These are phyloP conservation scores for Caenorhabditis wallacei DNA, from an alignment of 2,888 invertebrate genomes.

Conservation along the genomic window DNA sequence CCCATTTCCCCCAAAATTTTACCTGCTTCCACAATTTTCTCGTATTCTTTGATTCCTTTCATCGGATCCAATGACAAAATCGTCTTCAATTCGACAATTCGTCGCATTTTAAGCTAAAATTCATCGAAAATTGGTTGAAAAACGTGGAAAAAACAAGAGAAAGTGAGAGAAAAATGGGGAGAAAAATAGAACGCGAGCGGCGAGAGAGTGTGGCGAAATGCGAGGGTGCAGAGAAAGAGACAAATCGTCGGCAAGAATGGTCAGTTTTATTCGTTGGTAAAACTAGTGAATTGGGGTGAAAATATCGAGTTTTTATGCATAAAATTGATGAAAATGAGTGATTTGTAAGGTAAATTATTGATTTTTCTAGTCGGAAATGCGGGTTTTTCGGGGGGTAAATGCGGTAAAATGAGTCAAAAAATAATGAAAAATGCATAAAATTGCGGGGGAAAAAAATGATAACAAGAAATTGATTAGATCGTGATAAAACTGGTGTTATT, in stretches of 20 bases:
- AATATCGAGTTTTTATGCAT: neutral
- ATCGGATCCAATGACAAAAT: conserved; percentile 19
- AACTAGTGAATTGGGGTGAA: neutral
- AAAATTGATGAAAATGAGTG: neutral
- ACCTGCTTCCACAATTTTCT: conserved; percentile 18
- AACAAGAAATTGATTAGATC: neutral
- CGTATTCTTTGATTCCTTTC: neutral
- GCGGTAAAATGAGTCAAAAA: neutral
- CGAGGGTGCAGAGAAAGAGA: neutral
- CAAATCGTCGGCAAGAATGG: neutral
- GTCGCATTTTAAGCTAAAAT: conserved; percentile 15
- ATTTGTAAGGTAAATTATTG: neutral
- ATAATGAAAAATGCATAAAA: neutral
- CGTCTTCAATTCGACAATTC: conserved; percentile 7
- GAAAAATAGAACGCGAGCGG: neutral
- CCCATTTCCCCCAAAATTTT: too few relatives aligned
- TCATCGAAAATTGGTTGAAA: too few relatives aligned
- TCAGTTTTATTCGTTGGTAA: neutral
- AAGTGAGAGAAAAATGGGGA: neutral
- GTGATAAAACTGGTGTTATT: conserved; percentile 11
- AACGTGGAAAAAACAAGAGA: neutral
- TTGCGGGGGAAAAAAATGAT: neutral
- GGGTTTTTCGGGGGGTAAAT: neutral
- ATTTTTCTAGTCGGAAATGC: neutral
- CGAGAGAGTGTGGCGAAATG: conserved; percentile 1